Evolutionary conservation across 2,113 vertebrate genomes (phyloP).

Genomic region (Phalacrocorax brasilianus): DNA sequence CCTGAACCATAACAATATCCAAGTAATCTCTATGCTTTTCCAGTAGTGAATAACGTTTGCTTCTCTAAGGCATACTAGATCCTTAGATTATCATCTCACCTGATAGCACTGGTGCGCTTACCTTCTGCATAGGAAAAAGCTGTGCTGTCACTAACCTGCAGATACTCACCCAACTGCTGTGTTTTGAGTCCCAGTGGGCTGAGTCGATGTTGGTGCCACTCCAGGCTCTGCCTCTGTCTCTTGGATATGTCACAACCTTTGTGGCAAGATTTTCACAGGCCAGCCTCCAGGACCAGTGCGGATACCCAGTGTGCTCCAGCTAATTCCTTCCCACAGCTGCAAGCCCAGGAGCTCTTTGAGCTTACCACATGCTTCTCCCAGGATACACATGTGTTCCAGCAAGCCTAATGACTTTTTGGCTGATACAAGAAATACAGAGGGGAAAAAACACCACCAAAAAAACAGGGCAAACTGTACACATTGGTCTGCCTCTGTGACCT

Average conservation of each 20-base stretch:
- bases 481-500: neutral
- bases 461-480: neutral
- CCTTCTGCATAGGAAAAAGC: accelerated
- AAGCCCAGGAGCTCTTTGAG: neutral
- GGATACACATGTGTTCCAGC: neutral
- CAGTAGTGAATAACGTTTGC: neutral
- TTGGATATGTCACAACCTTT: neutral
- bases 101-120: neutral
- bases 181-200: neutral
- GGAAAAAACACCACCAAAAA: neutral
- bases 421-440: neutral
- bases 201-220: accelerated
- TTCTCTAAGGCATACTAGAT: neutral
- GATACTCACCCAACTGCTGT: neutral
- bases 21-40: neutral
- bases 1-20: neutral
- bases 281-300: neutral
- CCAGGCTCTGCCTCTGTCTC: neutral
- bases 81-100: neutral
- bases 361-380: neutral
- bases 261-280: neutral
- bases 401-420: neutral
- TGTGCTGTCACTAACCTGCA: neutral
- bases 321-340: neutral
- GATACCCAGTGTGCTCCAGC: neutral